A percentile compares a stretch with the other conserved stretches of the same genome.
Evolutionary conservation across 2,113 vertebrate species (phyloP).

Genomic region (Sciurus niger): DNA sequence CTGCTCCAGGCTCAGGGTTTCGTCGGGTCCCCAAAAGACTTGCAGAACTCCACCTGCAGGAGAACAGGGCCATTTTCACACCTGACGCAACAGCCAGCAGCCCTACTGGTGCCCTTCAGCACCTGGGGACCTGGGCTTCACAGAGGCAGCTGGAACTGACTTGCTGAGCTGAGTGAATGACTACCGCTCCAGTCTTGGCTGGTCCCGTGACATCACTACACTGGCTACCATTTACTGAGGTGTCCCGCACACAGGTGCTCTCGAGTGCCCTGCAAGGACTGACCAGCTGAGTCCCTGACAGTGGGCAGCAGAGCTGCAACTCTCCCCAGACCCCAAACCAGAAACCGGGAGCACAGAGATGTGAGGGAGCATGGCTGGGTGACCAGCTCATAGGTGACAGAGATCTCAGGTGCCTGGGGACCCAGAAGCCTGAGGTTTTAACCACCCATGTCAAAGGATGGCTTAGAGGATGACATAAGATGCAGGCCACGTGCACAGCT

Average conservation of each 20-base stretch:
- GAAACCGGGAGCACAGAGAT: background rate
- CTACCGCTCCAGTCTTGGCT: rapidly evolving
- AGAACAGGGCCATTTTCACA: background rate
- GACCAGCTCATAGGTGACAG: background rate
- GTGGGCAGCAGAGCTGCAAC: rapidly evolving
- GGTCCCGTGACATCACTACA: background rate
- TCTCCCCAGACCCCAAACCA: background rate
- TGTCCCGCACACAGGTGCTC: no score
- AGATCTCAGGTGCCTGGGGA: background rate
- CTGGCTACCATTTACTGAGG: rapidly evolving
- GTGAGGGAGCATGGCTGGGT: no score
- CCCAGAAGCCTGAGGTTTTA: background rate
- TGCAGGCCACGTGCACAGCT: background rate
- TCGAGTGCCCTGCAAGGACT: no score
- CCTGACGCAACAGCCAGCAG: background rate
- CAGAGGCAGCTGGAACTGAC: rapidly evolving
- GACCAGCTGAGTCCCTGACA: no score
- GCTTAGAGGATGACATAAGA: background rate
- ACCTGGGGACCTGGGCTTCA: background rate
- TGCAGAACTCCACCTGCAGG: constrained; percentile 95
- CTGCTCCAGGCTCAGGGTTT: constrained; percentile 97
- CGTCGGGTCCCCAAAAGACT: constrained; percentile 95
- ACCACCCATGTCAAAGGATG: no score
- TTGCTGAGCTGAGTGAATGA: background rate
- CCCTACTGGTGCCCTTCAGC: rapidly evolving